phyloP scores from a whole-genome alignment of 2,888 invertebrate species.

The Carterocephalus palaemon region DNA sequence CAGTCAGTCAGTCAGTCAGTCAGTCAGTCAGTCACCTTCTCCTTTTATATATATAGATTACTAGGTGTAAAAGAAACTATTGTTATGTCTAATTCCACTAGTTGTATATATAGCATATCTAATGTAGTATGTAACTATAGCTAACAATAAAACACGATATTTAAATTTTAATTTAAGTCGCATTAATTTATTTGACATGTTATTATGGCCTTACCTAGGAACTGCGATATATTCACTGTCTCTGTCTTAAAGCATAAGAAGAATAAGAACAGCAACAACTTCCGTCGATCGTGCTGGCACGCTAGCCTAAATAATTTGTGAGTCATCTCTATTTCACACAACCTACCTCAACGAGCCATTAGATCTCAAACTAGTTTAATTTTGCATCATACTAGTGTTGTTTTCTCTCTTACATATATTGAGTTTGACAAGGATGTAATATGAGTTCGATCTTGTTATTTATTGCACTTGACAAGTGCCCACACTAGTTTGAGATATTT shows the following conservation, averaged over 20 bases:
- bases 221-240: no score
- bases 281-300: neutral
- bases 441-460: neutral
- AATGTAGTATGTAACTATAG: no score
- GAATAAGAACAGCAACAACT: neutral
- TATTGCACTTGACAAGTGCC: constrained; percentile 1
- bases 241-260: neutral
- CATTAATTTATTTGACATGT: no score
- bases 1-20: no score
- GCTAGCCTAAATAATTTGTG: constrained; percentile 7
- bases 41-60: no score
- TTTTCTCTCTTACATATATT: neutral
- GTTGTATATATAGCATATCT: no score
- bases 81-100: no score
- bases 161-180: no score
- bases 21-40: no score
- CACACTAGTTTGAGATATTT: neutral
- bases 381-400: constrained; percentile 1
- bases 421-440: neutral
- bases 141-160: no score
- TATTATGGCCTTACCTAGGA: no score
- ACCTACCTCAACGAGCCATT: constrained; percentile 16
- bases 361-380: constrained; percentile 14
- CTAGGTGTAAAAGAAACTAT: no score
- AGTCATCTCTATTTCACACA: constrained; percentile 8